phyloP scores from a whole-genome alignment of 2,888 invertebrate species.

The Drosophila mettleri region DNA sequence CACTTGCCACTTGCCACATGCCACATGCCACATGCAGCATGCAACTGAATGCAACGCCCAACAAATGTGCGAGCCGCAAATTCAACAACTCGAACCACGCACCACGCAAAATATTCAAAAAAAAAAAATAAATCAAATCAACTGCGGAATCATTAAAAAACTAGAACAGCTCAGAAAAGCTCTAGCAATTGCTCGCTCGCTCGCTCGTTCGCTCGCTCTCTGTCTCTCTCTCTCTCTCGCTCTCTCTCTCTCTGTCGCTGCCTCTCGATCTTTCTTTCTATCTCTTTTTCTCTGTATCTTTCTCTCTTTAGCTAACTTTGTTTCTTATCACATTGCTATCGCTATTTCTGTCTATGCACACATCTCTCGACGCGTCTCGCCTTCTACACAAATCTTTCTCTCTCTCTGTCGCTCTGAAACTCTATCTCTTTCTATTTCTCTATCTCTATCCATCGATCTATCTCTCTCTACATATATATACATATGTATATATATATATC shows the following conservation, averaged over 20 bases:
- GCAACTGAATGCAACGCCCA: slow-evolving; percentile 39
- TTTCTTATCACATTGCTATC: slow-evolving; percentile 9
- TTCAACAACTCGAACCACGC: slow-evolving; percentile 46
- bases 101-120: slow-evolving; percentile 17
- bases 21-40: slow-evolving; percentile 40
- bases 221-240: slow-evolving; percentile 14
- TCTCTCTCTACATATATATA: slow-evolving; percentile 15
- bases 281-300: slow-evolving; percentile 12
- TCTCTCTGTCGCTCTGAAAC: slow-evolving; percentile 9
- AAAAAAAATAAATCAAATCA: slow-evolving; percentile 17
- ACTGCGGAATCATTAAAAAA: slow-evolving; percentile 47
- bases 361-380: slow-evolving; percentile 19
- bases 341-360: slow-evolving; percentile 24
- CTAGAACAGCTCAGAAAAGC: slow-evolving; percentile 27
- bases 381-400: slow-evolving; percentile 6
- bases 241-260: slow-evolving; percentile 17
- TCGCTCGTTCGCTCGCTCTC: slow-evolving; percentile 17
- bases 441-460: slow-evolving; percentile 5
- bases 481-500: slow-evolving; percentile 25
- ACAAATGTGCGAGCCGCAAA: slow-evolving; percentile 37
- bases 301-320: slow-evolving; percentile 28
- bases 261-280: slow-evolving; percentile 23
- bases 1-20: slow-evolving; percentile 27
- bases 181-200: slow-evolving; percentile 49
- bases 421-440: not conserved